Evolutionary conservation across 2,888 invertebrate genomes (phyloP), one percentile per base, ranked within the genome.

Genomic region (Tinea trinotella): DNA sequence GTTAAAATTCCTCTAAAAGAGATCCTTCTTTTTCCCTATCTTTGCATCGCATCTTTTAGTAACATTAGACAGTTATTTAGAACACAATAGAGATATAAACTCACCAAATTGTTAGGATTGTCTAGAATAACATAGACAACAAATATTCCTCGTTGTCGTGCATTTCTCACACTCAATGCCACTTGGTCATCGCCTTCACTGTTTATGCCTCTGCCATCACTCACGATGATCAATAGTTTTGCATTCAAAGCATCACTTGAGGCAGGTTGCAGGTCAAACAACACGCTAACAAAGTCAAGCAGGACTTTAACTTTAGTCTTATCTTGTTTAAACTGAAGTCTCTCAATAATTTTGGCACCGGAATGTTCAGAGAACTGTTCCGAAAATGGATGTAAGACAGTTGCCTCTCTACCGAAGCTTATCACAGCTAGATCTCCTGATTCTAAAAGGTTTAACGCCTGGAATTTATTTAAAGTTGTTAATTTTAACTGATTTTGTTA

Each of bases 91-190:
- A n/a, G n/a, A n/a, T n/a, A n/a, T 7, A 22, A 17, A 22, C 68
- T 71, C 65, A 94, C 95, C 89, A 96, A 94, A 71, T 93, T 95
- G 59, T 92, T 89, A 5, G 96, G 96, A 83, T 96, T 97, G 74
- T 99, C 99, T 48, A 99, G 91, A 58, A 99, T 93, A 52, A 99
- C 91, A 71, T 98, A 99, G 3, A 99, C 95, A 58, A 96, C 88
- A 76, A 99, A 99, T 60, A 99, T 92, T 36, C 94, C 91, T 54
- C 91, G 89, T 53, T 95, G 88, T 58, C 92, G 89, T 2, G 96
- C 96, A 62, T 92, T 81, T 62, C 96, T 88, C 0, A 98, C 93
- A 0, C 97, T 93, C 60, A 90, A 90, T 1, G 76, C 15, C 1
- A 98, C 94, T 57, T 84, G 88, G 0, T 91, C 90, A 64, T 92